Evolutionary conservation across 1,140 invertebrate genomes (phyloP), one percentile per base, ranked within the genome.

Genomic region (Rhizoglyphus robini): DNA sequence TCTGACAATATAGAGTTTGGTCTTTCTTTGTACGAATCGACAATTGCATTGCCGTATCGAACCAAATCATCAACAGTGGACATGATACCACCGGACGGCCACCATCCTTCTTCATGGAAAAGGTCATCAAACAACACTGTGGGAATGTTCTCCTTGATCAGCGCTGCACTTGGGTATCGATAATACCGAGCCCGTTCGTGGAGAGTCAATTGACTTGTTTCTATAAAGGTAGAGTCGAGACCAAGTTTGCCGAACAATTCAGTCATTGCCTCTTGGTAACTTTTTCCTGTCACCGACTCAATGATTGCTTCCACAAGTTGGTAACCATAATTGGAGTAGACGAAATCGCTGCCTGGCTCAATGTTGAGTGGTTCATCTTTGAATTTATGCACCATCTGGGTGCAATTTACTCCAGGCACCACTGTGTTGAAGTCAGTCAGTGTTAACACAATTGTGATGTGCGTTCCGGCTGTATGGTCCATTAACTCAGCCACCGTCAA

Each of bases 51-150:
- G 15, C 77, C 82, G 73, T 84, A 84, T 46, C 75, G 76, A 0
- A 79, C 47, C 1, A 85, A 69, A 71, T 85, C 83, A 8, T 65
- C 69, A 15, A 79, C 77, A 34, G 76, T 83, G 0, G 83, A 85
- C 5, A 84, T 66, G 59, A 85, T 74, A 29, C 84, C 83, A 23
- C 84, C 83, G 20, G 83, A 83, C 4, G 83, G 83, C 79, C 80
- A 83, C 74, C 51, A 54, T 25, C 51, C 51, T 25, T 11, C 51
- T 25, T 11, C 8, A 32, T 54, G 51, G 20, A 54, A 54, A 5
- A 32, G 15, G 15, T 80, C 79, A 70, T 86, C 81, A 5, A 84
- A 81, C 71, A 80, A 81, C 0, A 81, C 81, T 15, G 78, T 60
- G 5, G 31, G 58, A 29, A 36, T 20, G 58, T 34, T 34, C n/a